Base-by-base conservation (phyloP, 1,140 invertebrate genomes). In the Drosophila prosaltans region DNA sequence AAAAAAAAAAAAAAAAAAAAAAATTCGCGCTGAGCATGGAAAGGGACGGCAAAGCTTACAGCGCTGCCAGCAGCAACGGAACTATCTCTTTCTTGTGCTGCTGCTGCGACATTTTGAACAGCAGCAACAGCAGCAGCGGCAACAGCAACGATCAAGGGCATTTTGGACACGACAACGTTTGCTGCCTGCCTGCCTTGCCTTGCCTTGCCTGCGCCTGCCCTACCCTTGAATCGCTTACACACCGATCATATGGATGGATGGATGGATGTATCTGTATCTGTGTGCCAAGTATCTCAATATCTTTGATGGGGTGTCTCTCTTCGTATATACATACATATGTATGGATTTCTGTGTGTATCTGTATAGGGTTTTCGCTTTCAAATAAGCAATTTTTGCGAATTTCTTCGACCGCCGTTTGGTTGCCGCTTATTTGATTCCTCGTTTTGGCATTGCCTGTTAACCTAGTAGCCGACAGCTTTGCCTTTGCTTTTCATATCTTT, bases 181-280 rank as follows among this genome's bases (percentile, higher is more conserved):
- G 24, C 58, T 48, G 72, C 48, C 26, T 9, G 43, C 1, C 39
- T 24, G 16, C 41, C 39, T 4, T 59, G 62, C 5, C 28, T 51
- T 59, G 48, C 45, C 26, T 16, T 11, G 40, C 58, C 48, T 65
- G 32, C 61, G 74, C 26, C 62, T 83, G 72, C 81, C 84, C 83
- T 84, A 88, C 83, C 84, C 84, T 90, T 90, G 85, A 85, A 85
- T 85, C 69, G 65, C 71, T 89, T 84, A 88, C 83, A 88, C 83
- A 88, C 76, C 80, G 69, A 78, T 78, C 74, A 68, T 51, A 45
- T 62, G 62, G 61, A 64, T 78, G 68, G 28, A 30, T 77, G 55
- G 74, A 41, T 77, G 73, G 74, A 6, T 64, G 65, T 68, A 61
- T 61, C 55, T 58, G 65, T 84, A 64, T 69, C 63, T 80, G 69